phyloP scores from a whole-genome alignment of 2,113 vertebrate genomes.

The Alectura lathami region DNA sequence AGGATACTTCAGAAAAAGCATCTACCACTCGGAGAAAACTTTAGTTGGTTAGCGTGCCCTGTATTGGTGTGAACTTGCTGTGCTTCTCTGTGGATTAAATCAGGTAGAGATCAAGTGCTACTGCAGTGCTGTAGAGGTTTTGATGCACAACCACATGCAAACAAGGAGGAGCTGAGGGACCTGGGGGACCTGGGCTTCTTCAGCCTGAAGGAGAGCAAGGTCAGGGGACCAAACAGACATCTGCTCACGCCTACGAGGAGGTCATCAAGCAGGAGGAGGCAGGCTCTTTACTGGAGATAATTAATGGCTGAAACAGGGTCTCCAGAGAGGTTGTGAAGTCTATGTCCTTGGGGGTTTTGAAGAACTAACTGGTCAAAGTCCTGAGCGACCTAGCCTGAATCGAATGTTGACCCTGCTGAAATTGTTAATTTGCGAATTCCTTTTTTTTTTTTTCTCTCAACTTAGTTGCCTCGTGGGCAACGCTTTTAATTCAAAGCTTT shows the following conservation, averaged over 20 bases:
- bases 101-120: background rate
- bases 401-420: background rate
- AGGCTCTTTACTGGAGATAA: background rate
- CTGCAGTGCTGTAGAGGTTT: background rate
- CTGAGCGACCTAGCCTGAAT: background rate
- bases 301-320: background rate
- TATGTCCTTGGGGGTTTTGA: background rate
- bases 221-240: background rate
- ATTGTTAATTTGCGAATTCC: background rate
- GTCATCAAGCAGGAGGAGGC: background rate
- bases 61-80: background rate
- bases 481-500: background rate
- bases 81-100: background rate
- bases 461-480: background rate
- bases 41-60: background rate
- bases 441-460: background rate
- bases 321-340: background rate
- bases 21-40: background rate
- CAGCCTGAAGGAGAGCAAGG: background rate
- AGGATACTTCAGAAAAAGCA: background rate
- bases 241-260: background rate
- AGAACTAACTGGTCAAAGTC: background rate
- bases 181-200: background rate
- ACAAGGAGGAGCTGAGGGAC: background rate
- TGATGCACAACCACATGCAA: background rate